phyloP scores from a whole-genome alignment of 2,888 invertebrate genomes.

The Leucophenga montana region DNA sequence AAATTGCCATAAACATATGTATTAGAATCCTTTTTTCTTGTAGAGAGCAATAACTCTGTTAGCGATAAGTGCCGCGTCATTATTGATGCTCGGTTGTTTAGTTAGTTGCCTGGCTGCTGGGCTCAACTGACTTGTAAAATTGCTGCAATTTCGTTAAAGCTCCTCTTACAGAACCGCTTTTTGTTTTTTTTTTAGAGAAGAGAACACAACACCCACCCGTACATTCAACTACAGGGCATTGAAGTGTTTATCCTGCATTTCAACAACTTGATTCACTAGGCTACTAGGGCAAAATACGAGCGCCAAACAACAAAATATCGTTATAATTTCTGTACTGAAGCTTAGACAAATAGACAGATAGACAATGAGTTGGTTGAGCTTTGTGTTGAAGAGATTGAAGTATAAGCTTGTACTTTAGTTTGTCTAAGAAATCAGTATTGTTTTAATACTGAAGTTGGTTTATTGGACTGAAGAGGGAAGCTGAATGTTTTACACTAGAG shows the following conservation, averaged over 20 bases:
- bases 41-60: slow-evolving; percentile 36
- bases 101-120: not conserved
- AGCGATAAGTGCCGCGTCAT: slow-evolving; percentile 52
- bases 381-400: no score
- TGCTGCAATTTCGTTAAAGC: slow-evolving; percentile 1
- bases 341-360: not conserved
- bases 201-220: not conserved
- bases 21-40: slow-evolving; percentile 42
- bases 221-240: not conserved
- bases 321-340: not conserved
- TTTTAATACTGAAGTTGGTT: no score
- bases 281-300: slow-evolving; percentile 2
- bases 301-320: not conserved
- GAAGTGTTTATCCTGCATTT: not conserved
- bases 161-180: not conserved
- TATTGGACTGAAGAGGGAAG: no score
- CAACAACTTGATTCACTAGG: slow-evolving; percentile 3
- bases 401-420: no score
- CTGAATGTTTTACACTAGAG: no score
- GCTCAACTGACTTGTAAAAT: slow-evolving; percentile 16
- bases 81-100: slow-evolving; percentile 34
- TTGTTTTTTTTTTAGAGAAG: no score
- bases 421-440: no score
- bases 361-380: no score
- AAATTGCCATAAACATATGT: slow-evolving; percentile 64